Evolutionary conservation across 2,113 vertebrate genomes (phyloP), one percentile per base, ranked within the genome.

Genomic region (Nyctereutes procyonoides): DNA sequence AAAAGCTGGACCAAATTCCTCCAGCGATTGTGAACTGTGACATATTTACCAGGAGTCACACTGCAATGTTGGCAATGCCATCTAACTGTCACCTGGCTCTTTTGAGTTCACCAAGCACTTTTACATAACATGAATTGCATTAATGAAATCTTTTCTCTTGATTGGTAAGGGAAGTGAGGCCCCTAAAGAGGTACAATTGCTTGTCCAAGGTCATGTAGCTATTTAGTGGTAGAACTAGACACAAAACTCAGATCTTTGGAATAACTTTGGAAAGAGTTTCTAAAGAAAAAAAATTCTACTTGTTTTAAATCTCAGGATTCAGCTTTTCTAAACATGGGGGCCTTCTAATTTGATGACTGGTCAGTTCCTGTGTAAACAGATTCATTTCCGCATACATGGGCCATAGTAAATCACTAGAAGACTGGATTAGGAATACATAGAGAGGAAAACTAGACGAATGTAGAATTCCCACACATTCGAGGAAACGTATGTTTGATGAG

Each of bases 41-140:
- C 8, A 58, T 81, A 69, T 87, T 84, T 48, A 90, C 48, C 15
- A 74, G 74, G 69, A 97, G n/a, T 48, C 63, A 79, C 95, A 92
- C 6, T 26, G 32, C 62, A 86, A 43, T n/a, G 28, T 67, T 32
- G 65, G 32, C 28, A 90, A 81, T 4, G 30, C 4, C 55, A 96
- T 20, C 48, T 10, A 43, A n/a, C 2, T 30, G 60, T 43, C 86
- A 67, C 7, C 48, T 4, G 16, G 22, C 24, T 26, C 4, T 69
- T 56, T 38, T 38, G 24, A 62, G 32, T 53, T 93, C 38, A 91
- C 43, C 26, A 67, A 82, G 17, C 14, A 80, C 32, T 97, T 81
- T 71, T 22, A 55, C 5, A 26, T 48, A 14, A 14, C 12, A 16
- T 35, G 55, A 35, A 48, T 15, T 53, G 56, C 56, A 56, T 53